Evolutionary conservation across 2,888 invertebrate genomes (phyloP).

Genomic region (Cistogaster globosa): DNA sequence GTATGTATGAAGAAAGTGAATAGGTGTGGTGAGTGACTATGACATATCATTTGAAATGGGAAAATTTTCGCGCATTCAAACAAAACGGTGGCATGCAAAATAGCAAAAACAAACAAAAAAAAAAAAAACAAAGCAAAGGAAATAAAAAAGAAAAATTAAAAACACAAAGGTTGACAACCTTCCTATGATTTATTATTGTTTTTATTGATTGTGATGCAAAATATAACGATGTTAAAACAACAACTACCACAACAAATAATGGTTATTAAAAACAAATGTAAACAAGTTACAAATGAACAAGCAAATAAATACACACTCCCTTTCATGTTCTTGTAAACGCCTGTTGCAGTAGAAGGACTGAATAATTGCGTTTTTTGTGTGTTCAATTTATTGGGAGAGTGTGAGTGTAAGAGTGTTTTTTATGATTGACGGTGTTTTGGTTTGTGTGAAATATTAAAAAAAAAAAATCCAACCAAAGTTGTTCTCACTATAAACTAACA

Average conservation of each 20-base stretch:
- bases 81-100: constrained; percentile 49
- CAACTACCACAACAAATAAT: constrained; percentile 55
- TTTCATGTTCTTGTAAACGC: not conserved
- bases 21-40: not conserved
- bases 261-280: constrained; percentile 53
- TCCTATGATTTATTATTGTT: constrained; percentile 72
- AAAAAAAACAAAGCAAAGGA: no score
- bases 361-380: constrained; percentile 27
- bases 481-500: not conserved
- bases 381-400: constrained; percentile 12
- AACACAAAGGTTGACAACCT: constrained; percentile 53
- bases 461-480: not conserved
- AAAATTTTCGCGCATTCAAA: constrained; percentile 60
- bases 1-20: not conserved
- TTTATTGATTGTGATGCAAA: constrained; percentile 72
- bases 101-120: no score
- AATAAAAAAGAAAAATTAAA: constrained; percentile 19
- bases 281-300: constrained; percentile 66
- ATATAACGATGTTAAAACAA: constrained; percentile 62
- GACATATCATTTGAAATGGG: constrained; percentile 57
- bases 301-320: constrained; percentile 37
- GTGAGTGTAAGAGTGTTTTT: no score
- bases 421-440: constrained; percentile 8
- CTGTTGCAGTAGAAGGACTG: constrained; percentile 8
- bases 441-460: constrained; percentile 23